These are phyloP conservation scores for Carabus problematicus DNA, from an alignment of 2,888 invertebrate species.

Conservation along the genomic window DNA sequence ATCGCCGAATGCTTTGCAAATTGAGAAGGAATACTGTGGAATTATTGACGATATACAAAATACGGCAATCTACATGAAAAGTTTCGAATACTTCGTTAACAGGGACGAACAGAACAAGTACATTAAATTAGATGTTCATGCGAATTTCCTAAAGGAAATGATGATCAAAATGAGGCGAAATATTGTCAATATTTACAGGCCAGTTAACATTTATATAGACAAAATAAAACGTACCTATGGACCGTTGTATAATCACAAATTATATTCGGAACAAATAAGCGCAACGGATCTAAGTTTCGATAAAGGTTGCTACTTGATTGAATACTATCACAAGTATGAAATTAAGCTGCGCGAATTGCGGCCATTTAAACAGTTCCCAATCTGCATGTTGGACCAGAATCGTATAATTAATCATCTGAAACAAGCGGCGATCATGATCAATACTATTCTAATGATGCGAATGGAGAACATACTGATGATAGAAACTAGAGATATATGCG, in stretches of 20 bases:
- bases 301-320: conserved; percentile 67
- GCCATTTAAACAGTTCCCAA: conserved; percentile 72
- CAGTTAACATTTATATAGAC: conserved; percentile 65
- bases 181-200: conserved; percentile 64
- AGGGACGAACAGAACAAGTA: conserved; percentile 59
- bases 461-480: conserved; percentile 70
- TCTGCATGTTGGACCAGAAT: conserved; percentile 69
- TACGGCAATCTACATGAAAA: conserved; percentile 67
- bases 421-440: conserved; percentile 63
- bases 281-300: conserved; percentile 65
- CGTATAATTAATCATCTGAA: conserved; percentile 70
- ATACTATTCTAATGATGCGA: conserved; percentile 65
- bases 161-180: conserved; percentile 63
- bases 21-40: conserved; percentile 65
- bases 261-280: conserved; percentile 61
- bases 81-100: conserved; percentile 64
- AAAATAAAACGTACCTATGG: conserved; percentile 64
- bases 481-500: conserved; percentile 73
- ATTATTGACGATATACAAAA: conserved; percentile 66
- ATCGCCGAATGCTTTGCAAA: conserved; percentile 65
- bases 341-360: conserved; percentile 68
- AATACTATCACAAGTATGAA: conserved; percentile 67
- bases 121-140: conserved; percentile 66
- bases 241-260: conserved; percentile 61
- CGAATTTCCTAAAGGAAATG: conserved; percentile 64